phyloP scores from a whole-genome alignment of 1,140 invertebrate genomes.

The Papilio xuthus region DNA sequence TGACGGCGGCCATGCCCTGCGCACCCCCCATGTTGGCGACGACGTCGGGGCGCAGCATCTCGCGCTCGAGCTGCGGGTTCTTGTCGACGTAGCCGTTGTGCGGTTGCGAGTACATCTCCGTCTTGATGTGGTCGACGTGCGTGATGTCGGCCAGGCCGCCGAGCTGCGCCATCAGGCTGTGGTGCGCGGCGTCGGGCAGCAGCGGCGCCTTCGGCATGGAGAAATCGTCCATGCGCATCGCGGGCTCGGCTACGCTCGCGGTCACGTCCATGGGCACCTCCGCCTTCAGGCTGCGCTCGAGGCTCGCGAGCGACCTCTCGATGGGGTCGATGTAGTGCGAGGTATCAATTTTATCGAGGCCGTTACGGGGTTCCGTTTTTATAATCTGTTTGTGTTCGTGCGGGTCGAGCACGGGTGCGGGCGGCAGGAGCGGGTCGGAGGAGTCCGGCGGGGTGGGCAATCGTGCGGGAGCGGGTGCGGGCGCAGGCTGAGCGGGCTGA shows the following conservation, averaged over 20 bases:
- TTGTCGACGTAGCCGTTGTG: conserved; percentile 82
- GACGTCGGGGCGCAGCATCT: conserved; percentile 61
- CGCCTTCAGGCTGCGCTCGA: conserved; percentile 83
- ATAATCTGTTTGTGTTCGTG: conserved; percentile 56
- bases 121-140: conserved; percentile 71
- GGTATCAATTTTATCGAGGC: conserved; percentile 69
- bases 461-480: conserved; percentile 30
- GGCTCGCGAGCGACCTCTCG: conserved; percentile 84
- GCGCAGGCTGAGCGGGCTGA: conserved; percentile 41
- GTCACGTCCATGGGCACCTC: conserved; percentile 78
- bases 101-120: conserved; percentile 67
- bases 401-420: conserved; percentile 51
- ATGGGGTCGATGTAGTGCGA: conserved; percentile 83
- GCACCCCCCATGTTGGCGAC: conserved; percentile 76
- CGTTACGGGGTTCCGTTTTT: conserved; percentile 69
- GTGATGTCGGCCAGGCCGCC: conserved; percentile 74
- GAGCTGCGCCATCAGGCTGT: conserved; percentile 75
- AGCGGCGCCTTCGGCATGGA: conserved; percentile 61
- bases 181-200: conserved; percentile 66
- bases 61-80: conserved; percentile 64
- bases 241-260: conserved; percentile 64
- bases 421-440: conserved; percentile 50
- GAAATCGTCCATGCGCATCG: conserved; percentile 70
- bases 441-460: conserved; percentile 51
- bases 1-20: background rate